Conservation (phyloP, 2,113 vertebrate species). For the Chlamydotis undulata region DNA sequence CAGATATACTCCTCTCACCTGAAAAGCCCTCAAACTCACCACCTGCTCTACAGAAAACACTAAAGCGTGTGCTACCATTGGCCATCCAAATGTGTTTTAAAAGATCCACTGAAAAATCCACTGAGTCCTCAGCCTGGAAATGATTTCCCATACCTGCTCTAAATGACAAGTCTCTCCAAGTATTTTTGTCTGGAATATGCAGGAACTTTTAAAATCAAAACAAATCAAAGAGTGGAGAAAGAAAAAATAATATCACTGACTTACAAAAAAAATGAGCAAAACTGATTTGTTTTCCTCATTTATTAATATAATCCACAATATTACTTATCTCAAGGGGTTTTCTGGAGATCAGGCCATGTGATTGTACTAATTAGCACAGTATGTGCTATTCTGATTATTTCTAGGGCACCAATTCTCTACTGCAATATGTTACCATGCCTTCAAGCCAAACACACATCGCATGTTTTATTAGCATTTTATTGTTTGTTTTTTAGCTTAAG, state of each 20-base stretch:
- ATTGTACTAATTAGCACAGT: background rate
- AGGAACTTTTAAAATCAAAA: background rate
- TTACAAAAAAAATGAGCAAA: background rate
- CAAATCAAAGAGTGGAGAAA: background rate
- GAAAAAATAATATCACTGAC: background rate
- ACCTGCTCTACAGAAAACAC: background rate
- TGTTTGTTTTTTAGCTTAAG: background rate
- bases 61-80: background rate
- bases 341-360: background rate
- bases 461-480: background rate
- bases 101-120: background rate
- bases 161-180: background rate
- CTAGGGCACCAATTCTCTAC: background rate
- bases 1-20: background rate
- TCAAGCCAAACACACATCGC: background rate
- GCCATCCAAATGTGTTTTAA: background rate
- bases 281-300: background rate
- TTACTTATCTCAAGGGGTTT: background rate
- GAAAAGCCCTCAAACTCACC: background rate
- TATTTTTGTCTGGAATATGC: background rate
- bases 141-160: background rate
- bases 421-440: background rate
- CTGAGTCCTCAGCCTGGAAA: background rate
- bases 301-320: background rate
- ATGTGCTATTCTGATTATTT: background rate